Base-by-base conservation (phyloP, 2,888 invertebrate species). In the Macaria notata region DNA sequence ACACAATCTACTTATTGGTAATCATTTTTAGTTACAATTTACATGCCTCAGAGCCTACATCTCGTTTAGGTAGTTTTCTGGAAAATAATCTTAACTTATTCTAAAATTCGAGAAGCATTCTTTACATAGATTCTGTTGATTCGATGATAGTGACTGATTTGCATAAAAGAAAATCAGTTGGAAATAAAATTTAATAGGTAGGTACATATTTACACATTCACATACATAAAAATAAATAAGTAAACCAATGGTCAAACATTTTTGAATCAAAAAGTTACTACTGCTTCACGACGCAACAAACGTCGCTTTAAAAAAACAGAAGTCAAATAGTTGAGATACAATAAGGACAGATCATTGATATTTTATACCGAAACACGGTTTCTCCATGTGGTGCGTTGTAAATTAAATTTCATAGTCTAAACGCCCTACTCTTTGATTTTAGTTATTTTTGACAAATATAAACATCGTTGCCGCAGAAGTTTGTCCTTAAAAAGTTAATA, bases 21-120 rank as follows among this genome's bases (percentile, higher is more conserved):
- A 41, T 50, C n/a, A 42, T 53, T 49, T 47, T 42, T 48, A 57
- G 46, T 9, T 53, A 53, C 42, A 49, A 52, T 48, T 54, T 53
- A 49, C 46, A 46, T 44, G 44, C 36, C 41, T 47, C 38, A 42
- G 31, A 33, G 36, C 46, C 46, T 42, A 30, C 29, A 29, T 38
- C 46, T 51, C 29, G 9, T 55, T n/a, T 31, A 43, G 9, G 9
- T 51, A 47, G 19, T 31, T 41, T 44, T 19, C 9, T 30, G 38
- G 41, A 54, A 36, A 58, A 56, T 45, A 54, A 50, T 49, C 45
- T 51, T 19, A 46, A 4, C 38, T 33, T 48, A 46, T 29, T 48
- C 38, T 51, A 52, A 38, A 56, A 49, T n/a, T 46, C 31, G 48
- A 58, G 36, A 50, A 51, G 29, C 33, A 52, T 42, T 30, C 46